Conservation (phyloP, 2,888 invertebrate genomes). For the Noctua janthina region DNA sequence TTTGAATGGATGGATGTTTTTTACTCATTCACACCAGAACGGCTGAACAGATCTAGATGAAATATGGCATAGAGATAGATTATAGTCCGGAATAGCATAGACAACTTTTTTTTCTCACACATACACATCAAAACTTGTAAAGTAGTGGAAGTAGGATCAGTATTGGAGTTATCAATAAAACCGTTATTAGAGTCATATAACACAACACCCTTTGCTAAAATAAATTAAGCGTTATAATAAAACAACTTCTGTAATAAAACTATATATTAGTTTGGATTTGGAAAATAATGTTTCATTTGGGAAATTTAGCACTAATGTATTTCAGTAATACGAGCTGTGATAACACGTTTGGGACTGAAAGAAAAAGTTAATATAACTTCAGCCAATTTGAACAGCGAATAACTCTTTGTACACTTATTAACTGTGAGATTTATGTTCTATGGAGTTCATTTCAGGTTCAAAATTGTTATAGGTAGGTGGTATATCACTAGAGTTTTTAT, state of each 20-base stretch:
- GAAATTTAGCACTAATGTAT: slow-evolving; percentile 47
- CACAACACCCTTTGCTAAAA: neutral
- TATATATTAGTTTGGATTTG: slow-evolving; percentile 23
- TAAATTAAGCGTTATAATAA: neutral
- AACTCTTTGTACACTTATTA: slow-evolving; percentile 1
- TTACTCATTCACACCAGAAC: no score
- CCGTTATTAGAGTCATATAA: neutral
- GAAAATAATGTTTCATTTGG: slow-evolving; percentile 51
- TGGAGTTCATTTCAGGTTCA: neutral
- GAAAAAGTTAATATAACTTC: slow-evolving; percentile 28
- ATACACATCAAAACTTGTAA: no score
- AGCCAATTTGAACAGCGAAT: slow-evolving; percentile 6
- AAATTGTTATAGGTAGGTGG: neutral
- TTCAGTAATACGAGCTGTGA: slow-evolving; percentile 23
- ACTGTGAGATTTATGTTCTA: neutral
- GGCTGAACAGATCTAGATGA: no score
- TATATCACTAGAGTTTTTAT: no score
- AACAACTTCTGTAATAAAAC: slow-evolving; percentile 21
- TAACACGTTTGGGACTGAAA: slow-evolving; percentile 26
- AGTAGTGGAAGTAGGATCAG: no score
- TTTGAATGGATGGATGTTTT: no score
- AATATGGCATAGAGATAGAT: no score
- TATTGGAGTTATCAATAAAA: no score
- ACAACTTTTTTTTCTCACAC: no score
- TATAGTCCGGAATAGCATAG: no score